Percentiles rank a stretch among this genome's conserved stretches.
Evolutionary conservation across 2,113 vertebrate genomes (phyloP).

Genomic region (Aegithalos caudatus): DNA sequence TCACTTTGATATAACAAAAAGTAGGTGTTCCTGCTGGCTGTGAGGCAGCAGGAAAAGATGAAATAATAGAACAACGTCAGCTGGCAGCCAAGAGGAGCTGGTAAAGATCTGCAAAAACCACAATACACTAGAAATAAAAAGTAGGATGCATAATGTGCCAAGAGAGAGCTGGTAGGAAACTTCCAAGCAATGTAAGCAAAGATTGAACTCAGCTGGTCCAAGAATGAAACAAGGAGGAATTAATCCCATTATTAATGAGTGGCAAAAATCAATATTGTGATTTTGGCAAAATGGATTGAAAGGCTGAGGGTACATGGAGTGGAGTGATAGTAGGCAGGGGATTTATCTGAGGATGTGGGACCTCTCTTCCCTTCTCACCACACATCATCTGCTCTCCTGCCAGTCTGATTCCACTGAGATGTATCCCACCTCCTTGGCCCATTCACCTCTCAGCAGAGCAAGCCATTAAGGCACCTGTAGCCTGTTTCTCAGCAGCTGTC

Average conservation of each 20-base stretch:
- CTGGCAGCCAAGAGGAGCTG: neutral
- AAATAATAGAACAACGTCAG: neutral
- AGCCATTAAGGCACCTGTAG: neutral
- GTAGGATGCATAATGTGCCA: neutral
- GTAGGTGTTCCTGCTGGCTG: neutral
- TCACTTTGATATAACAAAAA: neutral
- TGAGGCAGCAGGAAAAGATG: neutral
- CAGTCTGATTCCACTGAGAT: neutral
- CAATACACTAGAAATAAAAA: neutral
- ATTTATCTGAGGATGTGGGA: neutral
- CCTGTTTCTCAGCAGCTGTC: neutral
- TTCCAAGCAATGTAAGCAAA: neutral
- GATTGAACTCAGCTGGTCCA: neutral
- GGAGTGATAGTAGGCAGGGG: neutral
- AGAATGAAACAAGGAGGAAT: neutral
- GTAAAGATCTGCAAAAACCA: neutral
- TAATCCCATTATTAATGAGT: neutral
- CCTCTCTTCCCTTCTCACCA: neutral
- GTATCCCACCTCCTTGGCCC: neutral
- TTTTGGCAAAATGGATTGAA: neutral
- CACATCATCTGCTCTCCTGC: neutral
- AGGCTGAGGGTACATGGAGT: fast-evolving
- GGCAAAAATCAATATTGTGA: neutral
- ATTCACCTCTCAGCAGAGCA: neutral
- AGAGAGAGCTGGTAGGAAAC: neutral